Conservation (phyloP, 2,888 invertebrate genomes). For the Biston betularia region DNA sequence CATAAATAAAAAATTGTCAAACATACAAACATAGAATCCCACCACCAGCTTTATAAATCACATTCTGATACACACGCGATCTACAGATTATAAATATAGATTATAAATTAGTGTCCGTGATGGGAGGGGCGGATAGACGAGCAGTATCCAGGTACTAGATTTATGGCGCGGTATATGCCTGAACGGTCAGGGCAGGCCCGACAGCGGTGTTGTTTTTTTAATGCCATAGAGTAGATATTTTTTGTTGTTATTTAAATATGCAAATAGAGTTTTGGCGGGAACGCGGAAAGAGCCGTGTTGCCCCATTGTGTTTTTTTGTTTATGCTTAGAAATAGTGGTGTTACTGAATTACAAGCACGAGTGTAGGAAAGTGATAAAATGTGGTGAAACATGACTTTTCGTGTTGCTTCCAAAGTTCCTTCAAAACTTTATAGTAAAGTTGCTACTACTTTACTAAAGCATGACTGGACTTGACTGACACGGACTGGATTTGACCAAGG, state of each 20-base stretch:
- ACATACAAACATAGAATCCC: slow-evolving; percentile 9
- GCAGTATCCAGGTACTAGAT: slow-evolving; percentile 19
- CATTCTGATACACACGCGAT: slow-evolving; percentile 11
- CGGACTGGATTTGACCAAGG: too few species aligned
- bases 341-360: too few species aligned
- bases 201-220: slow-evolving; percentile 6
- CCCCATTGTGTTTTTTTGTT: too few species aligned
- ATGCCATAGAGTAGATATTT: neutral
- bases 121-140: slow-evolving; percentile 43
- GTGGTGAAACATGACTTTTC: too few species aligned
- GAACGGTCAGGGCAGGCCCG: slow-evolving; percentile 12
- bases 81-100: slow-evolving; percentile 39
- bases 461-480: too few species aligned
- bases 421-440: too few species aligned
- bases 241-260: neutral
- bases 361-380: too few species aligned
- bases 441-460: too few species aligned
- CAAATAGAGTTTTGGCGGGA: neutral
- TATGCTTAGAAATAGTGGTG: too few species aligned
- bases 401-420: too few species aligned
- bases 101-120: slow-evolving; percentile 48
- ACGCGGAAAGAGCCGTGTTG: neutral
- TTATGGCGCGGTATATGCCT: slow-evolving; percentile 19
- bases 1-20: neutral
- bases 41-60: neutral